phyloP scores from a whole-genome alignment of 2,888 invertebrate genomes.

The Bellardia pandia region DNA sequence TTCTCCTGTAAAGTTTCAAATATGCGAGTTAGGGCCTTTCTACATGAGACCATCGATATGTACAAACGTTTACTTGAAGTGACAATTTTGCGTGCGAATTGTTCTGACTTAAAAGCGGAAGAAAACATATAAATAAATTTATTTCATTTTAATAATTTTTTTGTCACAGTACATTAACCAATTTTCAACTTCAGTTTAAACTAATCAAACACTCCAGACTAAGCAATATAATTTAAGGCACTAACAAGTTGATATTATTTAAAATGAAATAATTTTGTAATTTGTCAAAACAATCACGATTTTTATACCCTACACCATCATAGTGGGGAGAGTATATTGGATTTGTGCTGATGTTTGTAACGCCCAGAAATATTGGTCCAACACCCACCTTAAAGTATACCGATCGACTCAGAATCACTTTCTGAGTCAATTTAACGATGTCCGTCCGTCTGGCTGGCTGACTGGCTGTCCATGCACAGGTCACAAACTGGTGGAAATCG shows the following conservation, averaged over 20 bases:
- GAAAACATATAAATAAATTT: not conserved
- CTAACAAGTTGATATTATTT: not conserved
- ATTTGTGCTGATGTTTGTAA: no score
- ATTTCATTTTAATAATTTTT: not conserved
- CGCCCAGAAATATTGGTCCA: no score
- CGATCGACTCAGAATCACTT: no score
- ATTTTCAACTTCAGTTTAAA: not conserved
- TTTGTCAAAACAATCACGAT: slow-evolving; percentile 64
- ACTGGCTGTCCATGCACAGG: no score
- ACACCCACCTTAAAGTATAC: no score
- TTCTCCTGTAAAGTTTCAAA: no score
- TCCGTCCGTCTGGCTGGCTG: no score
- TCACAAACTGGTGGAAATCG: no score
- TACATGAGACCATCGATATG: no score
- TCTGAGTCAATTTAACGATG: no score
- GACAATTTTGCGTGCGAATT: slow-evolving; percentile 19
- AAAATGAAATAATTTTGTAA: slow-evolving; percentile 38
- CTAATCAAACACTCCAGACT: not conserved
- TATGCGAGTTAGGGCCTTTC: no score
- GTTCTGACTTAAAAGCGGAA: slow-evolving; percentile 13
- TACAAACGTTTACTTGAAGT: not conserved
- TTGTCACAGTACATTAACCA: slow-evolving; percentile 7
- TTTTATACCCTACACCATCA: not conserved
- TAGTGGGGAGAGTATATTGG: no score
- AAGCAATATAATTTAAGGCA: slow-evolving; percentile 41